Conservation (phyloP, 2,888 invertebrate genomes). For the Drosophila merina region DNA sequence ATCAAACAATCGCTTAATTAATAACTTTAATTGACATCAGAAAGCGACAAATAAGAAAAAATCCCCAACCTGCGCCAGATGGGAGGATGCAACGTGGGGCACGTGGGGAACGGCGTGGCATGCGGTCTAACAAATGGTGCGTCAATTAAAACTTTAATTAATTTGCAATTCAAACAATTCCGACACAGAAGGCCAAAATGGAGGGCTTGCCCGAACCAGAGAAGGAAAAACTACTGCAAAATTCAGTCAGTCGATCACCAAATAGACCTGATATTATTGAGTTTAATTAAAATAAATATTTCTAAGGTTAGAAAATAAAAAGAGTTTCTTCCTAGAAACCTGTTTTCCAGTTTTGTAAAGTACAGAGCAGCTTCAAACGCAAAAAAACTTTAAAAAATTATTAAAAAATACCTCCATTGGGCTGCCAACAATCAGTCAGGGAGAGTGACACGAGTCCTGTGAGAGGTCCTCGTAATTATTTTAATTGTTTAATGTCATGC, state of each 20-base stretch:
- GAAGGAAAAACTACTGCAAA: slow-evolving; percentile 9
- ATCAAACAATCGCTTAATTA: slow-evolving; percentile 50
- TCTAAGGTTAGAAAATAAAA: too few relatives aligned
- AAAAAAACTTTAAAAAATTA: background rate
- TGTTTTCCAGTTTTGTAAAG: background rate
- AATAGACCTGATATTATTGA: background rate
- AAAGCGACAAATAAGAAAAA: slow-evolving; percentile 25
- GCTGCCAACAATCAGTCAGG: slow-evolving; percentile 6
- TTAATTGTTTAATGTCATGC: slow-evolving; percentile 80
- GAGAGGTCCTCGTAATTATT: slow-evolving; percentile 77
- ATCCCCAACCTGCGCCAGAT: background rate
- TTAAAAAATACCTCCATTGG: background rate
- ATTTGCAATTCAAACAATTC: slow-evolving; percentile 47
- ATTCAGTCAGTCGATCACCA: slow-evolving; percentile 24
- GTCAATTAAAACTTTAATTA: slow-evolving; percentile 75
- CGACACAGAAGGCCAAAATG: slow-evolving; percentile 14
- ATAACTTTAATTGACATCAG: slow-evolving; percentile 45
- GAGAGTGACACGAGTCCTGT: slow-evolving; percentile 69
- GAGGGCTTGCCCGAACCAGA: background rate
- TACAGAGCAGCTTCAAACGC: background rate
- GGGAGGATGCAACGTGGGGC: background rate
- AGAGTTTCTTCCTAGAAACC: too few relatives aligned
- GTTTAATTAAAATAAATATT: background rate
- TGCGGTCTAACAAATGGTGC: slow-evolving; percentile 54
- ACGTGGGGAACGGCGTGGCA: background rate